Base-by-base conservation (phyloP, 2,888 invertebrate genomes). In the Eristalis pertinax region DNA sequence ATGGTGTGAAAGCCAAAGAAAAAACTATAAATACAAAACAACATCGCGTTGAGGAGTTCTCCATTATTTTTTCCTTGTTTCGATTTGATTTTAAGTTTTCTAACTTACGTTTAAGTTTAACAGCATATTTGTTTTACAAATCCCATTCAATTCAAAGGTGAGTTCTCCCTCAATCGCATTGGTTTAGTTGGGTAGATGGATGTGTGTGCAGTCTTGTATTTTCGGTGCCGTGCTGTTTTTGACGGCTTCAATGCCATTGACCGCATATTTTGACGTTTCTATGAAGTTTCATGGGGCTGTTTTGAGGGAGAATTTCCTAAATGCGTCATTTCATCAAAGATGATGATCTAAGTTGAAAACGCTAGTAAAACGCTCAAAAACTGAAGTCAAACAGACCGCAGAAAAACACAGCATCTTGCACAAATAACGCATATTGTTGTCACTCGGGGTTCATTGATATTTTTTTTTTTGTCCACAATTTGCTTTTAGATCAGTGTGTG, bases 201-300 rank as follows among this genome's bases (percentile, higher is more conserved):
- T 75, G 24, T 70, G 8, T 82, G 56, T 69, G 50, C 41, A n/a
- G 56, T 38, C 26, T 29, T 43, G 32, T 80, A 73, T 67, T 65
- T 79, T 78, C 58, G 65, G 69, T 79, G 58, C 75, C 35, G 73
- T 81, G 41, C 60, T 69, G 73, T 65, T 80, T 88, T 88, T 84
- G 88, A 88, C 88, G 84, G 88, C 79, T 86, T 72, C 84, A 87
- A 81, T 89, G 89, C 89, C 89, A 89, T 89, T 89, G 89, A 89
- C 89, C 89, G 89, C 89, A 83, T 84, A 85, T 83, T 88, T 88
- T 88, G 88, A 88, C 88, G 81, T 88, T 88, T 88, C 74, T 26
- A 43, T 87, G 84, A 87, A 84, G 84, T 87, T 87, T 87, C 68
- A 82, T 32, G 74, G 86, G 81, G 70, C 77, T 76, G 87, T 76